Base-by-base conservation (phyloP, 2,888 invertebrate genomes). In the Caenorhabditis angaria region DNA sequence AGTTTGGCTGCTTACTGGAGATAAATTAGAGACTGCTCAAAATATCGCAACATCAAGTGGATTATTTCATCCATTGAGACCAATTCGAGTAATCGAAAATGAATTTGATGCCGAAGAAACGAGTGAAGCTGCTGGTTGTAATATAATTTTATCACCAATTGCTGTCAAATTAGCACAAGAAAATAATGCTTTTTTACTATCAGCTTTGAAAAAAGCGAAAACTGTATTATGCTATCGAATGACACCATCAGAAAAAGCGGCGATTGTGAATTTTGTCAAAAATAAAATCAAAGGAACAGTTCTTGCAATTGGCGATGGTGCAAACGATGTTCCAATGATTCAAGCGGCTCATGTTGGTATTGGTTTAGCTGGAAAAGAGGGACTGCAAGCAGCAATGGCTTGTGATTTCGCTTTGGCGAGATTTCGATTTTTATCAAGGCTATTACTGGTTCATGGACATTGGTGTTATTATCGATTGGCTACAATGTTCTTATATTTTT, bases 371-470 rank as follows among this genome's bases (percentile, higher is more conserved):
- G 97, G 97, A 0, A 93, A 94, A 88, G 97, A 97, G 88, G 97
- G 97, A 20, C 93, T 94, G 91, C 97, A 97, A 89, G 97, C 97
- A 20, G 95, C 96, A 28, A 97, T 97, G 96, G 94, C 97, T 1
- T 93, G 96, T 0, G 97, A 97, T 90, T 97, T 95, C 90, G 93
- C 96, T n/a, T 91, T 97, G 63, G 92, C 95, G 0, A 91, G 94
- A 1, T 86, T 86, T 72, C 72, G 70, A 95, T 97, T 92, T 90
- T 90, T 97, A 54, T 93, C 94, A 88, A 91, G 93, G 59, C 91
- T 97, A 75, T 89, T 97, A 59, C 90, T 97, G 41, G 93, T 96
- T 18, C 97, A 97, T 89, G 97, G 97, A 0, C 96, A 96, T 89
- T 90, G 89, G 89, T 94, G 94, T 90, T 97, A 97, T 88, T 93